Evolutionary conservation across 1,140 invertebrate genomes (phyloP), one percentile per base, ranked within the genome.

Genomic region (Adoxophyes honmai): DNA sequence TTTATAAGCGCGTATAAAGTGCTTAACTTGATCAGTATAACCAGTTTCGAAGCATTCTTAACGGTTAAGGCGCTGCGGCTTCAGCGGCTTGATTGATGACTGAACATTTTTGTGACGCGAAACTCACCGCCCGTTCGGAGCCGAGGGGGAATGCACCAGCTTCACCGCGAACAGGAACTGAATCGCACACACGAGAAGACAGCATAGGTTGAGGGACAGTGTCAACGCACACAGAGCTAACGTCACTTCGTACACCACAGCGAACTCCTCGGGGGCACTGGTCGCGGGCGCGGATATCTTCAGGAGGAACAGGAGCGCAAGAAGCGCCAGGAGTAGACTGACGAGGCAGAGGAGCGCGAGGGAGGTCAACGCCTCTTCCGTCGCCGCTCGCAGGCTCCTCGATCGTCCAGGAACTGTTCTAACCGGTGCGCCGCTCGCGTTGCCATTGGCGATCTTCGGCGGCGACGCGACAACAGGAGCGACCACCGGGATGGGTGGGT

Each of bases 81-180:
- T 28, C 21, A 28, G 54, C 55, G 64, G 56, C 57, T 60, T 76
- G 70, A 80, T 77, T 70, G 69, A 74, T 72, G 62, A 58, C 59
- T 34, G 44, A 38, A 51, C 21, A 38, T 34, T 11, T 35, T 44
- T 37, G 34, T 38, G 28, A 53, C 44, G 8, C 21, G n/a, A 55
- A 38, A 81, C 86, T 82, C 70, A 89, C 88, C 88, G 79, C 76
- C 86, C 88, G 71, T 81, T 91, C 84, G 83, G 92, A 77, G 88
- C 93, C 81, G 75, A 90, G 10, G 91, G 93, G 28, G 95, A 94
- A 69, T 96, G 94, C 61, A 96, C 93, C 71, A 98, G 92, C 90
- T 97, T 98, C 55, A 97, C 95, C 16, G 96, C 95, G 82, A 98
- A 98, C 67, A 98, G 92, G 90, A 97, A 97, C 90, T 98, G 97